Percentiles rank a stretch among this genome's conserved stretches.
Evolutionary conservation across 2,888 invertebrate species (phyloP).

Genomic region (Diadromus collaris): DNA sequence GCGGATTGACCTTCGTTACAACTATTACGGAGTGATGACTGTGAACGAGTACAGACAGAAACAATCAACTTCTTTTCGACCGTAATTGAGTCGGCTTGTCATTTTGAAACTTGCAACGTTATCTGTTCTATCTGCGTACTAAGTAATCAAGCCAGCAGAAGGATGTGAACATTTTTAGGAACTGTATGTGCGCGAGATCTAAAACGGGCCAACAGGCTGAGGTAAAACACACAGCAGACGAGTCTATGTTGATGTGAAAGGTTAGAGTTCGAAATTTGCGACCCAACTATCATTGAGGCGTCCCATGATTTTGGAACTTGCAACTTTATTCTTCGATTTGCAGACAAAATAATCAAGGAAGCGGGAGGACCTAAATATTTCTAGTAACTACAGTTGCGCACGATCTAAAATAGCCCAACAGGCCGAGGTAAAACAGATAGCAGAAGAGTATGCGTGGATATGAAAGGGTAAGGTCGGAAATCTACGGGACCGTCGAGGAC

Average conservation of each 20-base stretch:
- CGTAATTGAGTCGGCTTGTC: not conserved
- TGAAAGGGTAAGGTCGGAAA: constrained; percentile 17
- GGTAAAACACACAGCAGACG: constrained; percentile 8
- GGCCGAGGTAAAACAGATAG: constrained; percentile 2
- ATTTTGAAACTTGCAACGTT: not conserved
- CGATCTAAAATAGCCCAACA: constrained; percentile 9
- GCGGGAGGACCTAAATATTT: not conserved
- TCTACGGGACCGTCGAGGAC: constrained; percentile 5
- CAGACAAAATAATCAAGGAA: not conserved
- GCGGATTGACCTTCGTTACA: not conserved
- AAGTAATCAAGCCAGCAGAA: not conserved
- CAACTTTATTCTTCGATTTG: constrained; percentile 19
- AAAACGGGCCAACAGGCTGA: constrained; percentile 8
- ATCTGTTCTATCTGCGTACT: constrained; percentile 13
- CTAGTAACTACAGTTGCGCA: too few species aligned
- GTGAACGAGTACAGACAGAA: not conserved
- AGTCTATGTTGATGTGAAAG: constrained; percentile 22
- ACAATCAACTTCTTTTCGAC: not conserved
- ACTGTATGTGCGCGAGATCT: not conserved
- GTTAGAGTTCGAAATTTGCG: constrained; percentile 8
- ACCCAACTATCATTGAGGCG: not conserved
- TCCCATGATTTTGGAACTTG: not conserved
- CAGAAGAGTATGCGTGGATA: constrained; percentile 17
- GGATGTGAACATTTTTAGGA: not conserved
- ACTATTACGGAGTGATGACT: not conserved